A percentile compares a stretch with the other conserved stretches of the same genome.
These are phyloP conservation scores for Actinopyga echinites DNA, from an alignment of 53 echinoderm and acorn worm genomes.

Conservation along the genomic window DNA sequence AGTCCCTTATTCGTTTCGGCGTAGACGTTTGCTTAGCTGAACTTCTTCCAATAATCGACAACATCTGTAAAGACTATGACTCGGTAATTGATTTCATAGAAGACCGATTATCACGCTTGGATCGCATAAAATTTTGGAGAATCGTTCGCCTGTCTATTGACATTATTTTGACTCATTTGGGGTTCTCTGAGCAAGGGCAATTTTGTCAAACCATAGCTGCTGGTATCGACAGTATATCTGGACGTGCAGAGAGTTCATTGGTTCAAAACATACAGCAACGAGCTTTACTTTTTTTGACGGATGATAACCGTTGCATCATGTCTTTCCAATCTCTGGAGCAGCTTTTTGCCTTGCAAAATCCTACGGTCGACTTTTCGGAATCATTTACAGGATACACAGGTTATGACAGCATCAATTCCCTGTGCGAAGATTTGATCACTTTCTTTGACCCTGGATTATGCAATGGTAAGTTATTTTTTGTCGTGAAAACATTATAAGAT, in stretches of 20 bases:
- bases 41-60: neutral
- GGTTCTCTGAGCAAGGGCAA: neutral
- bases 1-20: neutral
- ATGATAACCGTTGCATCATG: neutral
- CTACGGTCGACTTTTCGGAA: no score
- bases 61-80: constrained; percentile 14
- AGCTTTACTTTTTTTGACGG: neutral
- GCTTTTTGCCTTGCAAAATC: no score
- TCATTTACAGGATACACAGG: no score
- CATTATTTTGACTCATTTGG: neutral
- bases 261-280: neutral
- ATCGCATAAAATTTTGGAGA: no score
- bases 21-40: neutral
- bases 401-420: no score
- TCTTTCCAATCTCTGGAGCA: no score
- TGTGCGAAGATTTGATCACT: no score
- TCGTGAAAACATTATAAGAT: no score
- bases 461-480: no score
- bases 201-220: neutral
- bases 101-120: no score
- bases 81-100: neutral
- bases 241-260: neutral
- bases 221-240: neutral
- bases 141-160: neutral
- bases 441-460: no score